Evolutionary conservation across 2,888 invertebrate species (phyloP), one percentile per base, ranked within the genome.

Genomic region (Prosopocoilus inquinatus): DNA sequence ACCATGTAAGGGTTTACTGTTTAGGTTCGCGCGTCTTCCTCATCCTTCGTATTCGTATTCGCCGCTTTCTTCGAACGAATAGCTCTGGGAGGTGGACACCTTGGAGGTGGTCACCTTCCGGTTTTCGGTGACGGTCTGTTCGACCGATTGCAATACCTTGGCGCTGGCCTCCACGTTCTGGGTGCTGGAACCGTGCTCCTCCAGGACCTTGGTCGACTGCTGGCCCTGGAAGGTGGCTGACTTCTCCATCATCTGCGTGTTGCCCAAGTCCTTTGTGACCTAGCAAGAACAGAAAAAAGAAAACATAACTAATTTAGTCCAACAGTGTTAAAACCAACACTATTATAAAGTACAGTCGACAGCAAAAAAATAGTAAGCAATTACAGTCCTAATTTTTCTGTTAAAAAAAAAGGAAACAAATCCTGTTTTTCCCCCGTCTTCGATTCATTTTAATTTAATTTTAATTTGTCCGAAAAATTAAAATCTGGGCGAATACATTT

Each of bases 61-160:
- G 64, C 75, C 74, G 15, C 69, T 67, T 64, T 77, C 77, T 67
- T 77, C 77, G 66, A 74, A 73, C 49, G 74, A 73, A 58, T 70
- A 77, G 63, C 75, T 75, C 62, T 75, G 71, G 16, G 76, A 74
- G 34, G 75, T 74, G 53, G 74, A 72, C 50, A 72, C 67, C 64
- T 70, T 71, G 47, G 73, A 65, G 13, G 67, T 66, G 56, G 72
- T 70, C 70, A 76, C 75, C 71, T 75, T 69, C 51, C 70, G 67
- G 54, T 71, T 73, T 49, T 68, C 70, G 28, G 73, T 70, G 7
- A 73, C 67, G 47, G 70, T 68, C 47, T 71, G 64, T 7, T 70
- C 66, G 36, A 70, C 70, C 9, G 67, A 61, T 46, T 74, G 73
- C 43, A 68, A 53, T 16, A 75, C 73, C 35, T 64, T 69, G 53